phyloP scores from a whole-genome alignment of 2,113 vertebrate species.

The Xiphophorus couchianus region DNA sequence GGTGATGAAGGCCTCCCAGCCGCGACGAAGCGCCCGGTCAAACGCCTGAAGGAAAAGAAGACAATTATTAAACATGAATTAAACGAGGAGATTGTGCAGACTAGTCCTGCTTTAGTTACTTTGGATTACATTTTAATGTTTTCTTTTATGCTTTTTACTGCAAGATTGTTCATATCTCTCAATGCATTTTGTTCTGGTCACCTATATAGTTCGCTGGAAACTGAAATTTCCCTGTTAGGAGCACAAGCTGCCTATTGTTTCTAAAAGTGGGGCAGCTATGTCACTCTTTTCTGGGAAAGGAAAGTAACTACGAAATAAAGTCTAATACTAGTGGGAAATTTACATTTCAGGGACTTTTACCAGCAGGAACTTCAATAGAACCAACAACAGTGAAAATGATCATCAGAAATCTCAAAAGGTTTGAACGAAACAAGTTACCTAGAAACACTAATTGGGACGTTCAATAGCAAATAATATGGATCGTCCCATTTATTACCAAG shows the following conservation, averaged over 20 bases:
- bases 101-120: too few species aligned
- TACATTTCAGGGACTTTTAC: background rate
- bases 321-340: background rate
- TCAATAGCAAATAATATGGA: too few species aligned
- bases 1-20: constrained; percentile 80
- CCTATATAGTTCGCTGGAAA: background rate
- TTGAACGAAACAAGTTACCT: too few species aligned
- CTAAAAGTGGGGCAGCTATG: background rate
- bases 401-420: too few species aligned
- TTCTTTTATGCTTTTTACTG: background rate
- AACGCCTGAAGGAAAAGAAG: constrained; percentile 65
- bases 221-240: background rate
- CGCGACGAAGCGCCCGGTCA: constrained; percentile 78
- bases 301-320: constrained; percentile 1
- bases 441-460: too few species aligned
- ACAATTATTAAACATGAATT: background rate
- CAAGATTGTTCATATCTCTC: background rate
- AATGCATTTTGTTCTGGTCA: background rate
- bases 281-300: background rate
- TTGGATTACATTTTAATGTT: background rate
- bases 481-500: background rate
- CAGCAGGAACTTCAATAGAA: background rate
- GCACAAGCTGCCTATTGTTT: background rate
- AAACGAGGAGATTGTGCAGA: background rate
- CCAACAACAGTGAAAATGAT: background rate